These are phyloP conservation scores for Pheosia gnoma DNA, from an alignment of 2,888 invertebrate genomes.

Conservation along the genomic window DNA sequence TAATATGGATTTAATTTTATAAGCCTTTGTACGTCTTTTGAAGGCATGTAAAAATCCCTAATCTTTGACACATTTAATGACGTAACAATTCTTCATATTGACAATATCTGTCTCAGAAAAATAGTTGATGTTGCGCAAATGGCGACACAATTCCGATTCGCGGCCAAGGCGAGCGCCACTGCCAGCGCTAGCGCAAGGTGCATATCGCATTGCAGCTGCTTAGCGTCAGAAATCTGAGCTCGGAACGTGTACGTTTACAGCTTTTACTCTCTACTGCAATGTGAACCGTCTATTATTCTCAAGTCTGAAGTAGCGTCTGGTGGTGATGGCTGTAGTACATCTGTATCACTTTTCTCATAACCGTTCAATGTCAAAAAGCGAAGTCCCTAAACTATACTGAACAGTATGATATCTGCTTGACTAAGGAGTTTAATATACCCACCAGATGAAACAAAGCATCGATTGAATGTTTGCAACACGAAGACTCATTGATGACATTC, in stretches of 20 bases:
- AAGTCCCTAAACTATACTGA: too few species aligned
- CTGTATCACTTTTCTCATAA: too few species aligned
- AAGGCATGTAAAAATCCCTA: not conserved
- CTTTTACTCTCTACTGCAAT: constrained; percentile 10
- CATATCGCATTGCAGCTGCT: constrained; percentile 48
- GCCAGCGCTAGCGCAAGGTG: constrained; percentile 38
- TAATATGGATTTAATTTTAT: not conserved
- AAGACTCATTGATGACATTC: not conserved
- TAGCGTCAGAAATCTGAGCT: constrained; percentile 28
- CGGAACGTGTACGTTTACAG: constrained; percentile 13
- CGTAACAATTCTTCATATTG: constrained; percentile 16
- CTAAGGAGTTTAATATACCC: too few species aligned
- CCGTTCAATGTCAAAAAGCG: too few species aligned
- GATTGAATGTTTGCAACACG: not conserved
- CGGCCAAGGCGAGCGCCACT: constrained; percentile 61
- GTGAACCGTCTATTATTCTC: not conserved
- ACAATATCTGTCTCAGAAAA: constrained; percentile 22
- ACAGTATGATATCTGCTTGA: too few species aligned
- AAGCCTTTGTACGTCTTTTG: not conserved
- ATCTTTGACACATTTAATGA: not conserved
- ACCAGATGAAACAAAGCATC: not conserved
- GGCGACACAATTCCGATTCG: constrained; percentile 46
- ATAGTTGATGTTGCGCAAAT: constrained; percentile 15
- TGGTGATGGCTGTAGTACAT: too few species aligned
- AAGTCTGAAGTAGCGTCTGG: too few species aligned